These are phyloP conservation scores for Pharmacophagus antenor DNA, from an alignment of 2,888 invertebrate genomes.

Conservation along the genomic window DNA sequence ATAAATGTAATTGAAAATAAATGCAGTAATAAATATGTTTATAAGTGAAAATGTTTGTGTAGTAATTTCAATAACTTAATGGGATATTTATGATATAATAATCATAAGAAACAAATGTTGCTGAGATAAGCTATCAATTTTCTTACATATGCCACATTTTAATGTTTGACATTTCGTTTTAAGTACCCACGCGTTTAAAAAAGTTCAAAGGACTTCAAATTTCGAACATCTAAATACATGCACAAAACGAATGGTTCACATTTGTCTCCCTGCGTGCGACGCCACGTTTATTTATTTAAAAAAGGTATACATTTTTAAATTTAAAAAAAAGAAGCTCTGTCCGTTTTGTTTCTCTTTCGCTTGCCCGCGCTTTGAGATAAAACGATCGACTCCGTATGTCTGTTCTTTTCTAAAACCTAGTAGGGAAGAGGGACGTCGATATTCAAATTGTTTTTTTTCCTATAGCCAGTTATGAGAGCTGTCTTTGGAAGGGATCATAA, in stretches of 20 bases:
- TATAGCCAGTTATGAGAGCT: constrained; percentile 47
- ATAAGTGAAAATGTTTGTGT: not conserved
- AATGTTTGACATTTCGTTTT: constrained; percentile 19
- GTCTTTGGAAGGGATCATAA: constrained; percentile 55
- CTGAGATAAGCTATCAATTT: constrained; percentile 15
- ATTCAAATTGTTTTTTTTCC: constrained; percentile 37
- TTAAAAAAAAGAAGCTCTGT: constrained; percentile 47
- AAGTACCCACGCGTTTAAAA: constrained; percentile 29
- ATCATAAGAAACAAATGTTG: constrained; percentile 1
- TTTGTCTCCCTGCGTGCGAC: constrained; percentile 65
- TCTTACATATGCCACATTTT: constrained; percentile 10
- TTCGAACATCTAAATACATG: constrained; percentile 55
- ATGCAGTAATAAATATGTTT: not conserved
- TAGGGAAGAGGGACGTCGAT: constrained; percentile 37
- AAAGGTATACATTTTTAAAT: constrained; percentile 52
- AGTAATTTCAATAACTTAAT: not conserved
- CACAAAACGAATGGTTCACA: constrained; percentile 50
- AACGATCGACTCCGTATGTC: constrained; percentile 33
- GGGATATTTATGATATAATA: not conserved
- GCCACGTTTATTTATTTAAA: constrained; percentile 46
- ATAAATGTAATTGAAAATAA: not conserved
- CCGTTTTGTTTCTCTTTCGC: constrained; percentile 59
- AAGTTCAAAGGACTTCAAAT: constrained; percentile 40
- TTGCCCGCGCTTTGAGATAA: constrained; percentile 46
- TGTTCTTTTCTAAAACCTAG: constrained; percentile 33